Evolutionary conservation across 2,888 invertebrate species (phyloP).

Genomic region (Biston stratarius): DNA sequence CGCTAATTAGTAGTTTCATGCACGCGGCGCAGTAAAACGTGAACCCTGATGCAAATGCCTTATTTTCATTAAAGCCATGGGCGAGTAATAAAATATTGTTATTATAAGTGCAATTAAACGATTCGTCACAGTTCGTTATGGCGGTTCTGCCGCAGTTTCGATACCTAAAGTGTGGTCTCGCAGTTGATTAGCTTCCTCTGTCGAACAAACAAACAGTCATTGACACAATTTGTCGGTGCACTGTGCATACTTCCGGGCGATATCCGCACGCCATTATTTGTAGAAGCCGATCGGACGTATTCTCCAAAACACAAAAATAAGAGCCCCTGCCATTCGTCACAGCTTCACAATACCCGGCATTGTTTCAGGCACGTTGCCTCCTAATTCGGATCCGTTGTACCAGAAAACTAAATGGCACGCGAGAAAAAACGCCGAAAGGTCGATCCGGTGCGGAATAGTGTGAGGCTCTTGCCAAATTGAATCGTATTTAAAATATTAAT

Average conservation of each 20-base stretch:
- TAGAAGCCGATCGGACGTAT: conserved; percentile 68
- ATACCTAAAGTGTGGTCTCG: conserved; percentile 13
- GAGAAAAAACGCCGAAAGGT: conserved; percentile 62
- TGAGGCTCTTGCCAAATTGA: conserved; percentile 69
- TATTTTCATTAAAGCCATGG: conserved; percentile 30
- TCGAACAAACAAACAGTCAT: conserved; percentile 64
- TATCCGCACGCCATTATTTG: conserved; percentile 79
- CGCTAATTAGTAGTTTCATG: conserved; percentile 58
- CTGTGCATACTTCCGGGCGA: conserved; percentile 77
- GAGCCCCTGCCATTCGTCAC: conserved; percentile 77
- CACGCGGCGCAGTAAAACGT: conserved; percentile 54
- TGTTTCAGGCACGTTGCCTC: conserved; percentile 74
- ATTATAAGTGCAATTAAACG: conserved; percentile 54
- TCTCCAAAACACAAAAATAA: conserved; percentile 82
- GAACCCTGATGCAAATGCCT: conserved; percentile 45
- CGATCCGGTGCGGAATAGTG: conserved; percentile 55
- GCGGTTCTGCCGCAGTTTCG: conserved; percentile 15
- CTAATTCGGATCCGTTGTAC: conserved; percentile 68
- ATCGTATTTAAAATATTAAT: conserved; percentile 79
- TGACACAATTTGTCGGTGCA: conserved; percentile 71
- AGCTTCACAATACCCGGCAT: conserved; percentile 73
- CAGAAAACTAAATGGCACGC: conserved; percentile 67
- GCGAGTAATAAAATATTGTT: conserved; percentile 49
- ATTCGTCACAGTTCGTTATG: conserved; percentile 51
- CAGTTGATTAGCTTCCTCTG: conserved; percentile 64